phyloP scores from a whole-genome alignment of 2,113 vertebrate species.

The Thalassoma bifasciatum region DNA sequence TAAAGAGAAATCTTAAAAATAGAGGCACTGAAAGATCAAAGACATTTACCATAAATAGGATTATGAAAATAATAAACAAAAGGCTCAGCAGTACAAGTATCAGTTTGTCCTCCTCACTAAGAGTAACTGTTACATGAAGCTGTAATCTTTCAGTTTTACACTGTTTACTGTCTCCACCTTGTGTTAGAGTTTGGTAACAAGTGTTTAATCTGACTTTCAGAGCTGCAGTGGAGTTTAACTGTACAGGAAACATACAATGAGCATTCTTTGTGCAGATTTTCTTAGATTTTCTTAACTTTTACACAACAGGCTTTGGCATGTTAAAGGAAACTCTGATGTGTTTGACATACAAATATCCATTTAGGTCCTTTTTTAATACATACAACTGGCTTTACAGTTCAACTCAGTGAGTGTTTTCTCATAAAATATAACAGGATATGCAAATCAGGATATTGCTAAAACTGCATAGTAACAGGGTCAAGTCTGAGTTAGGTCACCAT shows the following conservation, averaged over 20 bases:
- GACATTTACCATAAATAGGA: background rate
- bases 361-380: no score
- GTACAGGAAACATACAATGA: no score
- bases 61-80: background rate
- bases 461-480: no score
- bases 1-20: background rate
- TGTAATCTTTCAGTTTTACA: background rate
- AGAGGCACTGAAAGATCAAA: background rate
- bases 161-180: conserved; percentile 29
- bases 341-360: no score
- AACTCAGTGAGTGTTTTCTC: no score
- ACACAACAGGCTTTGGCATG: background rate
- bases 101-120: no score
- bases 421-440: no score
- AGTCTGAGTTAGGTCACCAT: no score
- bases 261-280: background rate
- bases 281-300: no score
- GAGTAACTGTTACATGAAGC: background rate
- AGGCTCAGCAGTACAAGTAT: background rate
- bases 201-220: no score
- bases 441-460: no score
- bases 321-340: background rate
- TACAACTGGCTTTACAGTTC: no score
- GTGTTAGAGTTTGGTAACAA: conserved; percentile 9
- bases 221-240: background rate